These are phyloP conservation scores for Rhagonycha fulva DNA, from an alignment of 2,888 invertebrate species.

Conservation along the genomic window DNA sequence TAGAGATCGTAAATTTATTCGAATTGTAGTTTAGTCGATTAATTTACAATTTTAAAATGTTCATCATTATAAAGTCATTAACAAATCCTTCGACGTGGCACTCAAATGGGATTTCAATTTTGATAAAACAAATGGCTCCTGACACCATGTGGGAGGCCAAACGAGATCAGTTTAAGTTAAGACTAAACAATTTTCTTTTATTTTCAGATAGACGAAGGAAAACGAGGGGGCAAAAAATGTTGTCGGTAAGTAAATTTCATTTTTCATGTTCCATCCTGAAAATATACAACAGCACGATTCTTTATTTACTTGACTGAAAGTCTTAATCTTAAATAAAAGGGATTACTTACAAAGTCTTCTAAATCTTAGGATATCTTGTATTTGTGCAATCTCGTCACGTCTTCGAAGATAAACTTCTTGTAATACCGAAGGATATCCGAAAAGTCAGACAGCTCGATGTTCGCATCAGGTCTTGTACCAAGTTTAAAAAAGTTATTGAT, in stretches of 20 bases:
- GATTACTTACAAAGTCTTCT: slow-evolving; percentile 39
- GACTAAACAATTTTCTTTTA: neutral
- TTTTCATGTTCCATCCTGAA: slow-evolving; percentile 18
- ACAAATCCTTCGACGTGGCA: neutral
- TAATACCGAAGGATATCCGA: slow-evolving; percentile 37
- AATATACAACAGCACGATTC: slow-evolving; percentile 26
- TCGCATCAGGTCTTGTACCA: slow-evolving; percentile 16
- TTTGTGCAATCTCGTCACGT: slow-evolving; percentile 36
- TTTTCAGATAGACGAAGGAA: slow-evolving; percentile 11
- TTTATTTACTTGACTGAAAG: slow-evolving; percentile 40
- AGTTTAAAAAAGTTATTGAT: slow-evolving; percentile 22
- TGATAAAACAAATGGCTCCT: neutral
- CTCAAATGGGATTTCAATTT: neutral
- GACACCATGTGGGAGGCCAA: neutral
- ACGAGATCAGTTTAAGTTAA: neutral
- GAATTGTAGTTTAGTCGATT: neutral
- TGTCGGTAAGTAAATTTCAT: slow-evolving; percentile 34
- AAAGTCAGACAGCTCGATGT: slow-evolving; percentile 26
- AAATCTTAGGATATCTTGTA: slow-evolving; percentile 37
- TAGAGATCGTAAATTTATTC: neutral
- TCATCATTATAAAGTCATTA: neutral
- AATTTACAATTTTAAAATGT: neutral
- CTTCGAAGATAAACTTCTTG: slow-evolving; percentile 39
- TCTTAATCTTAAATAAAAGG: slow-evolving; percentile 42
- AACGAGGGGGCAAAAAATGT: slow-evolving; percentile 30